Conservation (phyloP, 2,888 invertebrate species). For the Pseudococcus longispinus region DNA sequence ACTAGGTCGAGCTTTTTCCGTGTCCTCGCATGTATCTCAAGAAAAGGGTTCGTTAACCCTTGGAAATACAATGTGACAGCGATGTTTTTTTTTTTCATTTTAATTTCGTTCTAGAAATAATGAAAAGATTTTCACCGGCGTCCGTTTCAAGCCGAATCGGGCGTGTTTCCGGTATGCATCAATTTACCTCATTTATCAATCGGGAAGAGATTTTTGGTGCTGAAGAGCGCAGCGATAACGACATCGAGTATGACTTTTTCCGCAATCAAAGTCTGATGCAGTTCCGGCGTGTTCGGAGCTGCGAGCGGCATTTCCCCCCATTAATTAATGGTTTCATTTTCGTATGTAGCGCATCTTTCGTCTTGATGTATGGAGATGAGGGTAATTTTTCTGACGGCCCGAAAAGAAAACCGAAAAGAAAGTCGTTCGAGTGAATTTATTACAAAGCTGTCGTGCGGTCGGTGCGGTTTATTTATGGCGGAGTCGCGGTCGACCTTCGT, state of each 20-base stretch:
- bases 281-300: background rate
- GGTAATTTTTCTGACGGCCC: background rate
- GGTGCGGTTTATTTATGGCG: background rate
- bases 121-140: background rate
- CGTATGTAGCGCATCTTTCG: background rate
- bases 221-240: background rate
- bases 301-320: background rate
- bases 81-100: background rate
- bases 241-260: conserved; percentile 8
- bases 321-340: background rate
- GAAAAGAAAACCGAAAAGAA: background rate
- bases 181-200: conserved; percentile 36
- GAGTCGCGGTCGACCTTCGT: background rate
- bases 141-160: conserved; percentile 33
- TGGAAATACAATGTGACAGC: background rate
- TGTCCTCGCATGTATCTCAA: background rate
- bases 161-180: conserved; percentile 32
- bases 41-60: conserved; percentile 46
- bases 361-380: background rate
- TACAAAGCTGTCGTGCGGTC: background rate
- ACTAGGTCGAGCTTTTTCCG: conserved; percentile 10
- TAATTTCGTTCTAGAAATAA: background rate
- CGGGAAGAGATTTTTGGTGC: background rate
- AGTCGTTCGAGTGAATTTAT: background rate
- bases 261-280: background rate